Base-by-base conservation (phyloP, 1,140 invertebrate species). In the Drosophila lacertosa region DNA sequence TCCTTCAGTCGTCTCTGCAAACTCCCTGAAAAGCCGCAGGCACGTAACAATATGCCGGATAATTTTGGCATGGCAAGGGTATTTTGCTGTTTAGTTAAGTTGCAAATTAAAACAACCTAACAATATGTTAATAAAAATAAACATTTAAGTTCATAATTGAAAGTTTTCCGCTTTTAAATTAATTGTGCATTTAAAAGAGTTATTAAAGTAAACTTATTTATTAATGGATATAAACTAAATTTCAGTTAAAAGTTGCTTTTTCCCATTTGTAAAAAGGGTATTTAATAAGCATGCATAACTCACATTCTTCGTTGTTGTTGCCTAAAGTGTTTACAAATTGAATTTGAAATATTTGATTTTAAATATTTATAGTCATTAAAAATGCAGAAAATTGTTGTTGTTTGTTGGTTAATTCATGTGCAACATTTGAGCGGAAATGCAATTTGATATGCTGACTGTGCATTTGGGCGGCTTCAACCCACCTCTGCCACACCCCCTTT, bases 331-430 rank as follows among this genome's bases (percentile, higher is more conserved):
- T 74, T 73, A 45, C 33, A 62, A 74, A 81, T 81, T 81, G 48
- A 81, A 77, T 81, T 66, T 74, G 47, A 68, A 58, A 64, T 75
- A 68, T 77, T 64, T 37, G 64, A 55, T 59, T 50, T 74, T 6
- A 74, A 86, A 70, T 53, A 81, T 84, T 77, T 69, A 77, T 70
- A 65, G 42, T 62, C 68, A 88, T 81, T 81, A 81, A 77, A 84
- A 77, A 71, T 86, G 26, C 64, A 88, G 60, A 59, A 15, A 24
- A 47, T 45, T 66, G 45, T 57, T n/a, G n/a, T n/a, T n/a, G 62
- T 32, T 48, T 44, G 62, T 65, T 54, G 37, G 54, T 72, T 84
- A 72, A 75, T 72, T 84, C 48, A 64, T 78, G 66, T 44, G 69
- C 35, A 60, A 39, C 53, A 48, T 35, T 33, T 33, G 47, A 48